A percentile compares a stretch with the other conserved stretches of the same genome.
These are phyloP conservation scores for Drosophila borealis DNA, from an alignment of 2,888 invertebrate species.

Conservation along the genomic window DNA sequence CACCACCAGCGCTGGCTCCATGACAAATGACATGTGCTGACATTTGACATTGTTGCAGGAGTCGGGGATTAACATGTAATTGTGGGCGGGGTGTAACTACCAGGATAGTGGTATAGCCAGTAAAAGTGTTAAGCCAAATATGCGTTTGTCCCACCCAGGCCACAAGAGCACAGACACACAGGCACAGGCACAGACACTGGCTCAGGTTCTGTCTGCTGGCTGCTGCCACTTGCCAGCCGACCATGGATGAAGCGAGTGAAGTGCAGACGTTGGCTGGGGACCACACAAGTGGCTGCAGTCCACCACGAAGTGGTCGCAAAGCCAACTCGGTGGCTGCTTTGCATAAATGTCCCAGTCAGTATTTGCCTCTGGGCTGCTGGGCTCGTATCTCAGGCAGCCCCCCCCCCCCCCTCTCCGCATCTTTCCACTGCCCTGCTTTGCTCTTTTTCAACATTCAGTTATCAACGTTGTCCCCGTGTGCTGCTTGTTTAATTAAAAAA, in stretches of 20 bases:
- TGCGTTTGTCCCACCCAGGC: constrained; percentile 9
- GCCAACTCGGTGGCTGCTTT: constrained; percentile 65
- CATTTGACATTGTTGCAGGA: constrained; percentile 70
- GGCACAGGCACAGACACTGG: not conserved
- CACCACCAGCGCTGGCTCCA: constrained; percentile 7
- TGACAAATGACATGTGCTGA: constrained; percentile 77
- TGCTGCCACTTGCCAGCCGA: constrained; percentile 50
- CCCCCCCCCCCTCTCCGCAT: not conserved
- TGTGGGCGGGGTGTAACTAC: constrained; percentile 15
- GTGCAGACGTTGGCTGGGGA: constrained; percentile 42
- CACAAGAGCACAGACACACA: constrained; percentile 42
- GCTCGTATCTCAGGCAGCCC: constrained; percentile 40
- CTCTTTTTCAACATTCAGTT: constrained; percentile 21
- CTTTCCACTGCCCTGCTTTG: not conserved
- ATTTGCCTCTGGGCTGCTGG: constrained; percentile 34
- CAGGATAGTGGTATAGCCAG: constrained; percentile 11
- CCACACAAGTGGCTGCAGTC: constrained; percentile 67
- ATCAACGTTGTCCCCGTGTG: constrained; percentile 39
- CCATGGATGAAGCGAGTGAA: constrained; percentile 44
- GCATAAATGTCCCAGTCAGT: constrained; percentile 68
- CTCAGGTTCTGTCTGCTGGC: not conserved
- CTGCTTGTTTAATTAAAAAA: constrained; percentile 79
- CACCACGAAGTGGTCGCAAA: constrained; percentile 12
- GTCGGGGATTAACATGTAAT: constrained; percentile 69
- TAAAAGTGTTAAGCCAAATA: constrained; percentile 61